Percentiles rank a stretch among this genome's conserved stretches.
Conservation (phyloP, 1,140 invertebrate genomes). For the Chelonus insularis region DNA sequence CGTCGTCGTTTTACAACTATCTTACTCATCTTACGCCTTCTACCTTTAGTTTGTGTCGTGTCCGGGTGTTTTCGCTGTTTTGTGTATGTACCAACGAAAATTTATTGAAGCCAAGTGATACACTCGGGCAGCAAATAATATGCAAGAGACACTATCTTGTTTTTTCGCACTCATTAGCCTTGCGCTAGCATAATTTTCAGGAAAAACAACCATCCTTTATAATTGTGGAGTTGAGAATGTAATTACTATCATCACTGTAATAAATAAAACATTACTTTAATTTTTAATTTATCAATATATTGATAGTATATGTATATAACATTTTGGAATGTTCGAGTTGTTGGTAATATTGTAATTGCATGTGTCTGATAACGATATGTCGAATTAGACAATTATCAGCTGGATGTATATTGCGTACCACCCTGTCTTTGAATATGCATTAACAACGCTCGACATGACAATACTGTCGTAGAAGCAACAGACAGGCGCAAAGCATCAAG, state of each 20-base stretch:
- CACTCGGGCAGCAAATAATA: constrained; percentile 9
- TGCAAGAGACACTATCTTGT: background rate
- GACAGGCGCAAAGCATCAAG: background rate
- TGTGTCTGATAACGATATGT: background rate
- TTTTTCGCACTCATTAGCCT: background rate
- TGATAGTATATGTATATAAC: background rate
- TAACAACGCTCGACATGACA: constrained; percentile 2
- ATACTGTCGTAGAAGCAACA: background rate
- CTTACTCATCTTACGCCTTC: background rate
- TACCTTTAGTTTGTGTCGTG: constrained; percentile 9
- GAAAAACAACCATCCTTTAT: no score
- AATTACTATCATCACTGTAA: no score
- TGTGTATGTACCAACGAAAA: constrained; percentile 14
- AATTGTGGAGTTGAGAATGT: no score
- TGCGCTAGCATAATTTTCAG: no score
- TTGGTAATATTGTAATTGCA: background rate
- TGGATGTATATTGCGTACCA: constrained; percentile 9
- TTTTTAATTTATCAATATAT: no score
- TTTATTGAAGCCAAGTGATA: constrained; percentile 29
- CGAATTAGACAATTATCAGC: constrained; percentile 8
- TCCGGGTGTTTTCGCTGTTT: constrained; percentile 23
- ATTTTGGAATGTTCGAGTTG: background rate
- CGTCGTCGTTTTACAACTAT: background rate
- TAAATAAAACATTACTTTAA: no score
- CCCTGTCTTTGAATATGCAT: constrained; percentile 27